A percentile compares a stretch with the other conserved stretches of the same genome.
Evolutionary conservation across 2,888 invertebrate genomes (phyloP).

Genomic region (Neoascia interrupta): DNA sequence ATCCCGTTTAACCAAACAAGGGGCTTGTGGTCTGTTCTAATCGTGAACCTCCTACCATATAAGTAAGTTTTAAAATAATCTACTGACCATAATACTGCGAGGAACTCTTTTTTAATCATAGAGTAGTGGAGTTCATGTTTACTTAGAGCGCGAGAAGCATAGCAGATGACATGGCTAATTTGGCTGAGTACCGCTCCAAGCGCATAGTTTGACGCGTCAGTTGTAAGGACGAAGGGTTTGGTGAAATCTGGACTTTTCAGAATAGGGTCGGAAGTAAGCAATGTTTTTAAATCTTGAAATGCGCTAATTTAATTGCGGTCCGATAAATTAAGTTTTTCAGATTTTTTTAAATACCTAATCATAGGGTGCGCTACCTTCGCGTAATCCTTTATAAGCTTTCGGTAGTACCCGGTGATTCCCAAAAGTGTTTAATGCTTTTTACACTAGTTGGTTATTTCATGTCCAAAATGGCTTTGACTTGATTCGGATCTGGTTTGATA

Average conservation of each 20-base stretch:
- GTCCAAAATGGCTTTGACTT: slow-evolving; percentile 56
- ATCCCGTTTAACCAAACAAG: slow-evolving; percentile 45
- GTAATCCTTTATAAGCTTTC: slow-evolving; percentile 48
- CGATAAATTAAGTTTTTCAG: slow-evolving; percentile 24
- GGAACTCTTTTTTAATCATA: slow-evolving; percentile 72
- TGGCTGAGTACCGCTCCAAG: slow-evolving; percentile 44
- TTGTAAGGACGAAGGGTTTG: slow-evolving; percentile 45
- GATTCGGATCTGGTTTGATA: slow-evolving; percentile 72
- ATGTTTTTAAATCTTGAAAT: slow-evolving; percentile 41
- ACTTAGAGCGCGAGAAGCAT: slow-evolving; percentile 70
- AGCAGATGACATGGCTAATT: slow-evolving; percentile 38
- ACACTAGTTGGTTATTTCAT: slow-evolving; percentile 2
- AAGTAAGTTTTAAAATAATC: slow-evolving; percentile 76
- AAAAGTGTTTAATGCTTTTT: slow-evolving; percentile 45
- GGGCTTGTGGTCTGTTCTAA: slow-evolving; percentile 63
- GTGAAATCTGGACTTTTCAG: slow-evolving; percentile 73
- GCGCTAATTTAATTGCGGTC: slow-evolving; percentile 35
- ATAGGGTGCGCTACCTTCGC: slow-evolving; percentile 48
- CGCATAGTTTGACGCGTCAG: slow-evolving; percentile 43
- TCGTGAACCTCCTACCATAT: slow-evolving; percentile 74
- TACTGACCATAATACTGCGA: slow-evolving; percentile 74
- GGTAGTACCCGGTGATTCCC: slow-evolving; percentile 54
- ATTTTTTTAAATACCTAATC: slow-evolving; percentile 56
- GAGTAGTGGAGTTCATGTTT: slow-evolving; percentile 71
- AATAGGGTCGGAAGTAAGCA: slow-evolving; percentile 49